Conservation (phyloP, 2,797 vertebrate genomes). For the Sebastes jordani region DNA sequence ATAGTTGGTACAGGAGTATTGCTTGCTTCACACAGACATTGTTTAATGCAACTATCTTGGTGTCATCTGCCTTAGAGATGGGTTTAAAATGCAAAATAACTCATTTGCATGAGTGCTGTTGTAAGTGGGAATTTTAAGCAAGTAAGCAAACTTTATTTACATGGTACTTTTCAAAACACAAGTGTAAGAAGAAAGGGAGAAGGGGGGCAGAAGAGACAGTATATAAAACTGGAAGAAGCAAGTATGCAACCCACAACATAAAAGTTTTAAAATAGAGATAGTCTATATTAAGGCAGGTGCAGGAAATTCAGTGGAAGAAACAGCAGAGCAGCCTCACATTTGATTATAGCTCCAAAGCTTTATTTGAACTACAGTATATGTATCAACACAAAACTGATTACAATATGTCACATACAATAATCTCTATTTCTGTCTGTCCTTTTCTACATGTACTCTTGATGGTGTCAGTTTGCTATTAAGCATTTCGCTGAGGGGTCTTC, state of each 20-base stretch:
- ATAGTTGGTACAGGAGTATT: slow-evolving; percentile 1
- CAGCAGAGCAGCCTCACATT: neutral
- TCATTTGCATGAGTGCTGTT: neutral
- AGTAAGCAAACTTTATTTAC: neutral
- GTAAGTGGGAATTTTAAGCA: neutral
- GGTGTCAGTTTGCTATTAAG: neutral
- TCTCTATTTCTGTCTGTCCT: neutral
- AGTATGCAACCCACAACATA: neutral
- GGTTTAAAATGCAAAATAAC: neutral
- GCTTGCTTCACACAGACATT: neutral
- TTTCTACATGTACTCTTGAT: neutral
- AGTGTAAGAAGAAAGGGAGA: too few species aligned
- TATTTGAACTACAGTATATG: neutral
- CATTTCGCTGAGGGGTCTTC: slow-evolving; percentile 33
- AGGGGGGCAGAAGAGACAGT: neutral
- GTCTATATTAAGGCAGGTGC: neutral
- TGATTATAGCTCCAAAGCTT: neutral
- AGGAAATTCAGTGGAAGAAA: neutral
- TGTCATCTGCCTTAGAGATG: neutral
- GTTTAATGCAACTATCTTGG: neutral
- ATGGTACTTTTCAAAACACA: neutral
- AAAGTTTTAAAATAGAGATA: neutral
- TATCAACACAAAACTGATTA: neutral
- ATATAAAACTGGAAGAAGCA: neutral
- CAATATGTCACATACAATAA: neutral